Percentiles rank a stretch among this genome's conserved stretches.
Conservation (phyloP, 2,113 vertebrate genomes). For the Rhinolophus sinicus region DNA sequence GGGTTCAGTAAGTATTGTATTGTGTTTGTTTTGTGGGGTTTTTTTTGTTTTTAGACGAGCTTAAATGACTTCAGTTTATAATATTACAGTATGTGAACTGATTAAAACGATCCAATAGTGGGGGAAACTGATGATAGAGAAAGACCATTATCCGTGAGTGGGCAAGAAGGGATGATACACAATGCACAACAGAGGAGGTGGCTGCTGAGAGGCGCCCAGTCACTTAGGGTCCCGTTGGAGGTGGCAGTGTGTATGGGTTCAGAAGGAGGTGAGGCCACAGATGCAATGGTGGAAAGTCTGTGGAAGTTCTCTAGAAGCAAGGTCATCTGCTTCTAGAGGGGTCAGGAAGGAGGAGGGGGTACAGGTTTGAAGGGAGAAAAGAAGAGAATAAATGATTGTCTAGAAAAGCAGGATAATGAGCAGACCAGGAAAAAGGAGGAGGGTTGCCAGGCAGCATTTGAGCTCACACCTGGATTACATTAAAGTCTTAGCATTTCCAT, state of each 20-base stretch:
- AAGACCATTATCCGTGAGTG: neutral
- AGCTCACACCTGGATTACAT: neutral
- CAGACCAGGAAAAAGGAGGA: neutral
- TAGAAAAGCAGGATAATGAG: neutral
- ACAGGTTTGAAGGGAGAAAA: neutral
- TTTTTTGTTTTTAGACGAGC: neutral
- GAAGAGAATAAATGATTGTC: neutral
- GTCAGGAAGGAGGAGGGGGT: fast-evolving
- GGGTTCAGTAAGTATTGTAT: neutral
- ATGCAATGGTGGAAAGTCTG: too few species aligned
- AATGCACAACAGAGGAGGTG: neutral
- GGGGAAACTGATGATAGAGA: neutral
- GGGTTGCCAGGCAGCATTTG: neutral
- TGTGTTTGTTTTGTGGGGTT: neutral
- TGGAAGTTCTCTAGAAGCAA: neutral
- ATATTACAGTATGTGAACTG: neutral
- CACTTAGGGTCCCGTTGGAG: neutral
- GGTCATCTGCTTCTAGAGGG: neutral
- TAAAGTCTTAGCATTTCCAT: neutral
- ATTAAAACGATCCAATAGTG: neutral
- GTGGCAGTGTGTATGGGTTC: fast-evolving
- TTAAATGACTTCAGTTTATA: neutral
- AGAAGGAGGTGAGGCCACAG: neutral
- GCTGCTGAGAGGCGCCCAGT: too few species aligned
- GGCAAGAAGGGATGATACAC: neutral